Conservation (phyloP, 2,113 vertebrate genomes). For the Phrynosoma platyrhinos region DNA sequence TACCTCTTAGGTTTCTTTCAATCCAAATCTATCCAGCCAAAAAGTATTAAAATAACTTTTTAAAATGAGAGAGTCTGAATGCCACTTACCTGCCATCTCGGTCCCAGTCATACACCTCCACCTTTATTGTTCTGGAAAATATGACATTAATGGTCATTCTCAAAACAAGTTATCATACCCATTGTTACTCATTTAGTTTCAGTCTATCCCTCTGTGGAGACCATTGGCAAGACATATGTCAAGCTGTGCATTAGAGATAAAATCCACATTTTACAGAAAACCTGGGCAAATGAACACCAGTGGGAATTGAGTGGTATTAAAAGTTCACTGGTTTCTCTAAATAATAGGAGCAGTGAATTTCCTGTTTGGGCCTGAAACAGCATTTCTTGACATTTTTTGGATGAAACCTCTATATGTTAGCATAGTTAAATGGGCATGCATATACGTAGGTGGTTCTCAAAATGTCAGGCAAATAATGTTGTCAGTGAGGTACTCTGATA, state of each 20-base stretch:
- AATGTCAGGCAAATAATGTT: background rate
- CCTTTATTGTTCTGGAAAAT: conserved; percentile 90
- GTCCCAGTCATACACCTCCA: conserved; percentile 97
- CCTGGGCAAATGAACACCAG: background rate
- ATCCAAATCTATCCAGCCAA: background rate
- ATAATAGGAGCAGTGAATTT: background rate
- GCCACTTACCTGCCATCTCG: conserved; percentile 89
- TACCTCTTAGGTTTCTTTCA: background rate
- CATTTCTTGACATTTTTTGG: background rate
- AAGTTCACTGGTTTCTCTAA: background rate
- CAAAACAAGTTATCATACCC: background rate
- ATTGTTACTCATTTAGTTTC: background rate
- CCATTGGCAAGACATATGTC: conserved; percentile 4
- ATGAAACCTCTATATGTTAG: background rate
- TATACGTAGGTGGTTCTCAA: background rate
- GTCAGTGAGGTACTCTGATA: background rate
- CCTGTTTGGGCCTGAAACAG: background rate
- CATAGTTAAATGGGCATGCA: background rate
- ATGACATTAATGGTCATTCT: conserved; percentile 17
- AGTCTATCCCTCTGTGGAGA: conserved; percentile 6
- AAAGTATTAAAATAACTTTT: background rate
- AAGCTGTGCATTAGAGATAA: conserved; percentile 25
- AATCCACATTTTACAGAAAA: conserved; percentile 8
- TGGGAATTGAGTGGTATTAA: background rate
- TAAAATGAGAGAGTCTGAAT: background rate